These are phyloP conservation scores for Arge pagana DNA, from an alignment of 2,888 invertebrate genomes.

Conservation along the genomic window DNA sequence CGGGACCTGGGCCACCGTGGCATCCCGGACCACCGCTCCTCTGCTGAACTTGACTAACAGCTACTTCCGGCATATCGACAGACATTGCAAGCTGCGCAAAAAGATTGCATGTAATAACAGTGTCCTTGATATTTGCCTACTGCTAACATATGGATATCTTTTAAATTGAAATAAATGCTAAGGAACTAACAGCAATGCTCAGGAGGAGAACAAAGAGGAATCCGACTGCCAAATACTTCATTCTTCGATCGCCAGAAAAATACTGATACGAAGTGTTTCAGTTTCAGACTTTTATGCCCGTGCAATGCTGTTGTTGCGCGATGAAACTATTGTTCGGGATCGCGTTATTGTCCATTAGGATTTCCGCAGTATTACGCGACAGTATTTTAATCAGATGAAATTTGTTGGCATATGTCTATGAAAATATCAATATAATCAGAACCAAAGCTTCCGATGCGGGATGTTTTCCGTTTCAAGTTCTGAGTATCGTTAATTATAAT, in stretches of 20 bases:
- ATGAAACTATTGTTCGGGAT: neutral
- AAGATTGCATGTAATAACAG: too few relatives aligned
- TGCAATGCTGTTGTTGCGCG: neutral
- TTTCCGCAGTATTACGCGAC: neutral
- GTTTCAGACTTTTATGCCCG: slow-evolving; percentile 3
- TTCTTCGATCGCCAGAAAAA: neutral
- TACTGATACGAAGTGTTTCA: slow-evolving; percentile 6
- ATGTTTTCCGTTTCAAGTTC: too few relatives aligned
- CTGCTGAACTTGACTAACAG: too few relatives aligned
- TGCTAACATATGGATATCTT: too few relatives aligned
- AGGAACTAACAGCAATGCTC: slow-evolving; percentile 3
- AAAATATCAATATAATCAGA: neutral
- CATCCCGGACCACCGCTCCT: too few relatives aligned
- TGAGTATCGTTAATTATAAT: too few relatives aligned
- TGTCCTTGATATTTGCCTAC: too few relatives aligned
- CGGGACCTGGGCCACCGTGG: too few relatives aligned
- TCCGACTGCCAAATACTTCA: slow-evolving; percentile 6
- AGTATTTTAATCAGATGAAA: neutral
- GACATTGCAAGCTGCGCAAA: too few relatives aligned
- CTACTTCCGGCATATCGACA: too few relatives aligned
- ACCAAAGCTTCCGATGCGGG: neutral
- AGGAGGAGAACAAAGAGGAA: slow-evolving; percentile 2
- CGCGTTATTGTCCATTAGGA: neutral
- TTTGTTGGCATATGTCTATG: neutral
- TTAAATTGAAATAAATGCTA: too few relatives aligned